phyloP scores from a whole-genome alignment of 1,140 invertebrate genomes.

The Caenorhabditis briggsae region DNA sequence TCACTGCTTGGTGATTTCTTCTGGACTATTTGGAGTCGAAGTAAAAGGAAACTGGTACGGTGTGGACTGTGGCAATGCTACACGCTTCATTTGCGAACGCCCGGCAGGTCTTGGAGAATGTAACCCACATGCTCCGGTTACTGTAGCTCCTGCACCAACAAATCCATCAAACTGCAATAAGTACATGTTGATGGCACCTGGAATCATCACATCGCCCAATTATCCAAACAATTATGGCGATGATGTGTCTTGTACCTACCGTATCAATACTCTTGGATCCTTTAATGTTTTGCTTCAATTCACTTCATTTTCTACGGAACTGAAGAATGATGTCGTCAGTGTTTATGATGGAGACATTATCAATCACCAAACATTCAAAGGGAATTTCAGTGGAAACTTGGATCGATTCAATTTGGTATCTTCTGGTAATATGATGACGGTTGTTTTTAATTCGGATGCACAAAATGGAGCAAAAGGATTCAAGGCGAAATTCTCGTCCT shows the following conservation, averaged over 20 bases:
- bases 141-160: not conserved
- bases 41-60: not conserved
- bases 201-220: conserved; percentile 3
- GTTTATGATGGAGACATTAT: not conserved
- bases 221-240: not conserved
- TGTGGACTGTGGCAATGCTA: not conserved
- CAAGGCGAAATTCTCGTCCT: not conserved
- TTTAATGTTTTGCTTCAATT: not conserved
- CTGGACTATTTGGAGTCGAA: too few species aligned
- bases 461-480: not conserved
- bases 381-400: conserved; percentile 6
- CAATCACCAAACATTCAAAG: not conserved
- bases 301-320: not conserved
- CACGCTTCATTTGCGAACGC: not conserved
- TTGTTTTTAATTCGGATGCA: not conserved
- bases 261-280: not conserved
- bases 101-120: not conserved
- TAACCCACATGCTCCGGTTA: not conserved
- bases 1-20: too few species aligned
- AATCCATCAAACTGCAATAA: not conserved
- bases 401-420: not conserved
- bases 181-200: not conserved
- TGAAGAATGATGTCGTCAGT: not conserved
- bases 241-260: not conserved
- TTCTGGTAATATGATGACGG: not conserved